Percentiles rank a stretch among this genome's conserved stretches.
These are phyloP conservation scores for Cosmia pyralina DNA, from an alignment of 2,888 invertebrate species.

Conservation along the genomic window DNA sequence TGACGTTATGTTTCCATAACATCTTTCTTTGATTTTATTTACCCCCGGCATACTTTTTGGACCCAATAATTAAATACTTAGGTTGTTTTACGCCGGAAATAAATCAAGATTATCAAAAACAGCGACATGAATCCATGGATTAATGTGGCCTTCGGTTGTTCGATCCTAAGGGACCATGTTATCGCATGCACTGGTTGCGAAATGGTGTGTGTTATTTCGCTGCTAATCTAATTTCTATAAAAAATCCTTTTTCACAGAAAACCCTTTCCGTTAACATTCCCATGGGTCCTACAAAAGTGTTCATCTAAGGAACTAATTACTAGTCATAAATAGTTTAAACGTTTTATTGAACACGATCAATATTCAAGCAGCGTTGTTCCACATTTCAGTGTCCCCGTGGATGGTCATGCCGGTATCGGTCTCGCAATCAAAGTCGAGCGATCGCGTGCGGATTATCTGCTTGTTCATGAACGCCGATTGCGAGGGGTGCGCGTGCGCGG, in stretches of 20 bases:
- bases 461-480: slow-evolving; percentile 74
- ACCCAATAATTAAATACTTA: background rate
- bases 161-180: slow-evolving; percentile 2
- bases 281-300: background rate
- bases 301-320: slow-evolving; percentile 13
- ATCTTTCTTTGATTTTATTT: background rate
- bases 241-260: background rate
- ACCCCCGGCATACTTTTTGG: background rate
- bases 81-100: slow-evolving; percentile 1
- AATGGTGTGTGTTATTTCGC: background rate
- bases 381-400: slow-evolving; percentile 69
- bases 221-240: slow-evolving; percentile 6
- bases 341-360: slow-evolving; percentile 24
- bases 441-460: slow-evolving; percentile 68
- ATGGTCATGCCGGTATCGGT: slow-evolving; percentile 69
- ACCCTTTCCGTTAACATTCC: background rate
- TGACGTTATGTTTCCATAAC: background rate
- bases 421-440: slow-evolving; percentile 63
- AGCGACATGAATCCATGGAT: slow-evolving; percentile 4
- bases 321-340: slow-evolving; percentile 6
- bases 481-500: slow-evolving; percentile 72
- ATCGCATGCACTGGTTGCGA: slow-evolving; percentile 1
- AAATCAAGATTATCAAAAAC: slow-evolving; percentile 23
- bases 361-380: slow-evolving; percentile 29
- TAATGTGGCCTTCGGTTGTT: background rate